These are phyloP conservation scores for Lagenorhynchus albirostris DNA, from an alignment of 2,113 vertebrate species.

Conservation along the genomic window DNA sequence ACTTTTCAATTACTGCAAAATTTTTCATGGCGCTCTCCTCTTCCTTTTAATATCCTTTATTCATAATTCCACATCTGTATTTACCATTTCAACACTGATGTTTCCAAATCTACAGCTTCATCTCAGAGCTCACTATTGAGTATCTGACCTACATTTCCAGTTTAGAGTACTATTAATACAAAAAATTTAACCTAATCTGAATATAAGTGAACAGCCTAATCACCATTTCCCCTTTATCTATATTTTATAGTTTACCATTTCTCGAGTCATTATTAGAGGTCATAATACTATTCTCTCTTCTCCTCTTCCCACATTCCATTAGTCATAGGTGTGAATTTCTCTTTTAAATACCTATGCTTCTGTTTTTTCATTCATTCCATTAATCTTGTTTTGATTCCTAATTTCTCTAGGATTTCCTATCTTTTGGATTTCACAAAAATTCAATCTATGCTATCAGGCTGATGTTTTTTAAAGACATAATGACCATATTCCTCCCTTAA, in stretches of 20 bases:
- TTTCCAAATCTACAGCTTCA: background rate
- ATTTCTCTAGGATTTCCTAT: background rate
- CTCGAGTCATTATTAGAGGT: background rate
- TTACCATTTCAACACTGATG: background rate
- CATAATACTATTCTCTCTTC: background rate
- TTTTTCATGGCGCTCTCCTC: background rate
- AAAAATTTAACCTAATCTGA: background rate
- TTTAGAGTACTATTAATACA: background rate
- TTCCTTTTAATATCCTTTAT: background rate
- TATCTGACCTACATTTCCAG: background rate
- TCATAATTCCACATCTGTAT: rapidly evolving
- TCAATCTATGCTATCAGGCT: background rate
- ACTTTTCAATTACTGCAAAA: background rate
- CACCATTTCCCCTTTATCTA: background rate
- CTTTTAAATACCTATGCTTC: background rate
- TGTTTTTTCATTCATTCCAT: background rate
- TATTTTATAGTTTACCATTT: background rate
- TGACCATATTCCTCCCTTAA: background rate
- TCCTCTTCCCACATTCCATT: background rate
- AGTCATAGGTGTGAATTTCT: background rate
- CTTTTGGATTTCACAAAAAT: background rate
- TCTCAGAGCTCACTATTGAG: background rate
- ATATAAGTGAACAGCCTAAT: background rate
- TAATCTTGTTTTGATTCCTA: background rate
- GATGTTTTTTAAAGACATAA: background rate